Evolutionary conservation across 2,797 vertebrate species (phyloP).

Genomic region (Sarcoramphus papa): DNA sequence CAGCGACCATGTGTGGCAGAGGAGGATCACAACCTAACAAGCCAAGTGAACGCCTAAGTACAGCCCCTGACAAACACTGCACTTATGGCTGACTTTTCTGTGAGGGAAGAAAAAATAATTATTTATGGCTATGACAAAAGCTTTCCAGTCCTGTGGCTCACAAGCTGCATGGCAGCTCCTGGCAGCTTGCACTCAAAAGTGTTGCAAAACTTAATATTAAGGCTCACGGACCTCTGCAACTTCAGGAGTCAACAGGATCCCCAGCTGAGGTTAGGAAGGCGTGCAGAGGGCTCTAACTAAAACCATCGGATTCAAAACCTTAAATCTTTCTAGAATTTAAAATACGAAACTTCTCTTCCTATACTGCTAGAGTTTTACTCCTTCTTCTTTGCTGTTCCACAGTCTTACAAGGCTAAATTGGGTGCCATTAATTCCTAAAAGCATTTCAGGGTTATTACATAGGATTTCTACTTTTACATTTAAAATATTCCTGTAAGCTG

Average conservation of each 20-base stretch:
- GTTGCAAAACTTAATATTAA: background rate
- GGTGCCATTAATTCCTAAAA: background rate
- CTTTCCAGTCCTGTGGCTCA: background rate
- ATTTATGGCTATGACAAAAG: background rate
- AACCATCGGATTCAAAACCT: background rate
- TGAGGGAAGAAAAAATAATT: background rate
- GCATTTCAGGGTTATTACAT: background rate
- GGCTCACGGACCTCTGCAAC: background rate
- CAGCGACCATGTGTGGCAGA: accelerated
- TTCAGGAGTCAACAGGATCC: background rate
- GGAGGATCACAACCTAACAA: background rate
- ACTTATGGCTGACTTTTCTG: background rate
- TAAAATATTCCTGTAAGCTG: background rate
- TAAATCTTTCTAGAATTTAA: background rate
- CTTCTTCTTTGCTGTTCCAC: background rate
- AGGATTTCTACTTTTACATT: background rate
- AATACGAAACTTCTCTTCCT: background rate
- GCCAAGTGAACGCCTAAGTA: accelerated
- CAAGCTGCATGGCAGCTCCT: background rate
- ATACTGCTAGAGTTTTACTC: background rate
- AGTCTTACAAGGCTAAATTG: background rate
- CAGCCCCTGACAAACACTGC: background rate
- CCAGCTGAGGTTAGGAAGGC: background rate
- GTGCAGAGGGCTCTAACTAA: background rate
- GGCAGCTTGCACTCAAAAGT: background rate